phyloP scores from a whole-genome alignment of 1,140 invertebrate genomes.

The Zaprionus kolodkinae region DNA sequence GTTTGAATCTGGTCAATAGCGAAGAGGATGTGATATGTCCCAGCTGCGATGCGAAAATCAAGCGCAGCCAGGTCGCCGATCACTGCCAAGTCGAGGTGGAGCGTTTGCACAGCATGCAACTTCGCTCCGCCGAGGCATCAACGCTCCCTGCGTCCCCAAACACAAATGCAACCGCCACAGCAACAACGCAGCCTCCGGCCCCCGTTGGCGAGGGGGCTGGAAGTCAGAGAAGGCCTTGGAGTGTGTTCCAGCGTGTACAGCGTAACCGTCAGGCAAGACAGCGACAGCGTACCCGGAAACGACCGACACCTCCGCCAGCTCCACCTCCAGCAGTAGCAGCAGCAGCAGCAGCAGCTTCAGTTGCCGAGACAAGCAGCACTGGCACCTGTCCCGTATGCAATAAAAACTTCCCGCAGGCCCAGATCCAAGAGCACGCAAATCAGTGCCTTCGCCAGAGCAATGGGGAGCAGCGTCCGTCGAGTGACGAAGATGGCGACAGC shows the following conservation, averaged over 20 bases:
- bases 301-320: slow-evolving; percentile 46
- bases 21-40: slow-evolving; percentile 87
- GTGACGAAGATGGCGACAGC: slow-evolving; percentile 87
- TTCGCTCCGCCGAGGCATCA: slow-evolving; percentile 15
- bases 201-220: slow-evolving; percentile 40
- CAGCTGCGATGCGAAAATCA: slow-evolving; percentile 91
- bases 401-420: slow-evolving; percentile 87
- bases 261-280: slow-evolving; percentile 85
- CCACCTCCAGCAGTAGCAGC: slow-evolving; percentile 56
- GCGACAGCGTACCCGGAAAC: slow-evolving; percentile 79
- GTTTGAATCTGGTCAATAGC: slow-evolving; percentile 86
- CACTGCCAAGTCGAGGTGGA: slow-evolving; percentile 92
- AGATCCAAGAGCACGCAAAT: slow-evolving; percentile 92
- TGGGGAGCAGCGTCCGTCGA: slow-evolving; percentile 54
- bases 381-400: slow-evolving; percentile 90
- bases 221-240: slow-evolving; percentile 82
- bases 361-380: slow-evolving; percentile 44
- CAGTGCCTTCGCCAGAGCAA: slow-evolving; percentile 86
- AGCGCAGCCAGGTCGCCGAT: slow-evolving; percentile 89
- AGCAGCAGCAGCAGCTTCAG: slow-evolving; percentile 67
- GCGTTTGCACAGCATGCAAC: slow-evolving; percentile 88
- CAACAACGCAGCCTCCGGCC: slow-evolving; percentile 39
- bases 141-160: background rate
- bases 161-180: slow-evolving; percentile 31
- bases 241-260: slow-evolving; percentile 83